A percentile compares a stretch with the other conserved stretches of the same genome.
These are phyloP conservation scores for Gobionotothen gibberifrons DNA, from an alignment of 2,797 vertebrate species.

Conservation along the genomic window DNA sequence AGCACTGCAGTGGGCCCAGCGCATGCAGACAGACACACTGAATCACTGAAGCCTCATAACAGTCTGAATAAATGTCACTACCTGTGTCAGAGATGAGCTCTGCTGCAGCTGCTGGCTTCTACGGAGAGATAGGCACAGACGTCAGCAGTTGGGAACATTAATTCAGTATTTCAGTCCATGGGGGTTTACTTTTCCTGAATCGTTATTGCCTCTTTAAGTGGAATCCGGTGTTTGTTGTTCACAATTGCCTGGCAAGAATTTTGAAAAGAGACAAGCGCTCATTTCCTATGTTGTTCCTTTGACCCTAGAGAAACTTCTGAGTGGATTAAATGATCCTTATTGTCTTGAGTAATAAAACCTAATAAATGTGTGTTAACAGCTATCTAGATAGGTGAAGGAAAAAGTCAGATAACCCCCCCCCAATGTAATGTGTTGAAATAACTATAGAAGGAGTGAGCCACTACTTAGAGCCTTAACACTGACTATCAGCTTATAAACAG, in stretches of 20 bases:
- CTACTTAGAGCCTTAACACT: neutral
- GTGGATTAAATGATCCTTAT: neutral
- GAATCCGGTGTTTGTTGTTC: neutral
- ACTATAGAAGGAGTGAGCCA: neutral
- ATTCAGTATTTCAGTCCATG: neutral
- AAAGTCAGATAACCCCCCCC: neutral
- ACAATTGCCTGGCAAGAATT: neutral
- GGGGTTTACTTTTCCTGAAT: neutral
- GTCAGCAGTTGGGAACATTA: slow-evolving; percentile 21
- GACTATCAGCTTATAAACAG: neutral
- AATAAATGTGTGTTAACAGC: neutral
- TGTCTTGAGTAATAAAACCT: too few relatives aligned
- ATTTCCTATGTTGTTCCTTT: neutral
- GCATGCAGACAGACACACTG: slow-evolving; percentile 41
- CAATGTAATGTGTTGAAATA: neutral
- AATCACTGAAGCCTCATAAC: slow-evolving; percentile 43
- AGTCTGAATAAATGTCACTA: slow-evolving; percentile 42
- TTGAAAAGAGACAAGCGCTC: neutral
- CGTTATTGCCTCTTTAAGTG: neutral
- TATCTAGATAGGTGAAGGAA: neutral
- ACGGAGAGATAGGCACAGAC: neutral
- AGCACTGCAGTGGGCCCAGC: slow-evolving; percentile 56
- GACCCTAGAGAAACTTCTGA: neutral
- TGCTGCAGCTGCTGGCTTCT: slow-evolving; percentile 46
- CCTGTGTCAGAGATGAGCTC: slow-evolving; percentile 53